Evolutionary conservation across 1,140 invertebrate species (phyloP), one percentile per base, ranked within the genome.

Genomic region (Laupala kohalensis): DNA sequence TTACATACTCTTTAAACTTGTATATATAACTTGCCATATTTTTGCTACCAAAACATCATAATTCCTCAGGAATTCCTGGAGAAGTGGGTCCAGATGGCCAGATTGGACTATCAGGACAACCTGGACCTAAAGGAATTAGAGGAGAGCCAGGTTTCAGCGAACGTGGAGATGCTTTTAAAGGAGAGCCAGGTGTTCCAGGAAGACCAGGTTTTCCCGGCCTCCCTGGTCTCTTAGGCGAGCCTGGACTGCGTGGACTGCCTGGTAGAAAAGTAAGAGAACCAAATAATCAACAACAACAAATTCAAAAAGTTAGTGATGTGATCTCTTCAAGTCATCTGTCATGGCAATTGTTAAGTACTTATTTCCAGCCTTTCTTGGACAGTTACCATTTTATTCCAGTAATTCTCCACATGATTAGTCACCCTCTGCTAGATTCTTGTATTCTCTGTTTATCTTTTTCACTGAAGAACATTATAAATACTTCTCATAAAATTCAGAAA

Each of bases 211-310:
- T 77, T 3, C 72, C 78, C 69, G 86, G 84, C 23, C 72, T 74
- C 0, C 85, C 83, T 77, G 89, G 89, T 74, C 79, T 79, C 63
- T 79, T 79, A 76, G 89, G 89, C 72, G 77, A 70, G 69, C 64
- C 77, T 15, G 89, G 88, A 23, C 74, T 81, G 30, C 74, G 75
- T 53, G 84, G 84, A 70, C 0, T 69, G 53, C 74, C 71, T 28
- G 78, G 77, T 25, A 70, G 15, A 25, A 27, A 72, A 62, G 73
- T 71, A 72, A 64, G 64, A 28, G 25, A 1, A 2, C 5, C 23
- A 64, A 25, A 5, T 4, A n/a, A 5, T 5, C 5, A 64, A 4
- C 2, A 5, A 64, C 23, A 9, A n/a, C n/a, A 12, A n/a, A 62
- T n/a, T 62, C 9, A 62, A 1, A 64, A 25, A 5, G 25, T 6